Evolutionary conservation across 2,797 vertebrate genomes (phyloP), one percentile per base, ranked within the genome.

Genomic region (Diceros bicornis): DNA sequence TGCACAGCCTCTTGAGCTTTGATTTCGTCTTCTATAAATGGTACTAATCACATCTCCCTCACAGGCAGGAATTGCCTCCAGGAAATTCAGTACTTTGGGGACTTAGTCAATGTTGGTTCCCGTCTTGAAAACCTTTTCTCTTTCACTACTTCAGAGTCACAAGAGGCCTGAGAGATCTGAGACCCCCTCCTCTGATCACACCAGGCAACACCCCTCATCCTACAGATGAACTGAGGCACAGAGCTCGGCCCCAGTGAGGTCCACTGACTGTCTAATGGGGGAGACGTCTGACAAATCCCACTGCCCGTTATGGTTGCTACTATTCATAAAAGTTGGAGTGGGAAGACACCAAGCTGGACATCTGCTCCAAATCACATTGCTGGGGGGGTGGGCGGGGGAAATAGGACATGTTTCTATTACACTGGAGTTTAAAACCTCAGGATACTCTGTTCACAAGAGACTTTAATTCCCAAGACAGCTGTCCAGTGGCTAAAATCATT

Each of bases 391-490:
- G 9, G 41, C 37, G 9, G 52, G 61, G 44, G n/a, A 64, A 69
- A 84, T 5, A 47, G 95, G 64, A 64, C 77, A 32, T 0, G 2
- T 32, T 97, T 94, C 52, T 50, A 37, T 62, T 23, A 87, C 44
- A 14, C 23, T n/a, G 74, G 75, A 91, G 47, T 68, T 84, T 47
- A 75, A 77, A 89, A 91, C 44, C 37, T 78, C 91, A 74, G 92
- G 59, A 74, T 23, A 78, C 34, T 37, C 71, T 59, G 47, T 78
- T 95, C 94, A 32, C 25, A 32, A 64, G 96, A 92, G 88, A 86
- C 37, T 85, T 93, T 90, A 96, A 95, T 92, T 96, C 79, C 91
- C 75, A 32, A 75, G 89, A 94, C 86, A 97, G 94, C 97, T 97
- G 95, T 82, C 86, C 77, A 94, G 82, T 18, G 29, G 81, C 77